Conservation (phyloP, 2,113 vertebrate genomes). For the Zosterops lateralis region DNA sequence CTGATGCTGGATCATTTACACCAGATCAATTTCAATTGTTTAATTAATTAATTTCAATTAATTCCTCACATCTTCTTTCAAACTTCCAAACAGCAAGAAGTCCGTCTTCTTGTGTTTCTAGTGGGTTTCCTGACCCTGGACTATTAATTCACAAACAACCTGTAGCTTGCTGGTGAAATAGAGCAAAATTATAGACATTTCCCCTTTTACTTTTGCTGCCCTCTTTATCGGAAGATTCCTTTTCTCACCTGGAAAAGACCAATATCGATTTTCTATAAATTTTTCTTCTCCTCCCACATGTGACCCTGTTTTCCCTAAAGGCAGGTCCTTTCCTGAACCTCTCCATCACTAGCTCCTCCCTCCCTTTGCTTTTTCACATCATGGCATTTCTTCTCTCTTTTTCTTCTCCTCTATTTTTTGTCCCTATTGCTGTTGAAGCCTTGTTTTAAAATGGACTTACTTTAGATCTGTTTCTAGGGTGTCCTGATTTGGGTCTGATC, state of each 20-base stretch:
- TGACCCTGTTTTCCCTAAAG: background rate
- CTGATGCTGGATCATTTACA: background rate
- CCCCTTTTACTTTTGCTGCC: background rate
- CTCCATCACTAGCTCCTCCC: background rate
- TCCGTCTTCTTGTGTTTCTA: background rate
- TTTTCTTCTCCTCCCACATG: background rate
- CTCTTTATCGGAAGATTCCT: background rate
- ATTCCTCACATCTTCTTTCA: background rate
- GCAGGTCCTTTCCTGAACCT: background rate
- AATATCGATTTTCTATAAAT: background rate
- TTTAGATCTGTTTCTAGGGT: slow-evolving; percentile 24
- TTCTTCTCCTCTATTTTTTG: background rate
- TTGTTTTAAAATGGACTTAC: background rate
- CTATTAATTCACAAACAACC: background rate
- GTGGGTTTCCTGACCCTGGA: background rate
- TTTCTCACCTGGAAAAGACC: background rate
- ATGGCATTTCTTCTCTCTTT: background rate
- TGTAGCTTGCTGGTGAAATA: background rate
- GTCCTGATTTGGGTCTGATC: background rate
- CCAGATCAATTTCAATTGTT: background rate
- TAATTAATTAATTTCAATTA: background rate
- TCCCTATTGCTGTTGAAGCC: background rate
- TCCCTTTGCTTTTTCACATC: background rate
- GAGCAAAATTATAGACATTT: background rate
- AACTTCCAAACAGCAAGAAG: fast-evolving